Percentiles rank a stretch among this genome's conserved stretches.
Evolutionary conservation across 1,140 invertebrate species (phyloP).

Genomic region (Neomicropteryx cornuta): DNA sequence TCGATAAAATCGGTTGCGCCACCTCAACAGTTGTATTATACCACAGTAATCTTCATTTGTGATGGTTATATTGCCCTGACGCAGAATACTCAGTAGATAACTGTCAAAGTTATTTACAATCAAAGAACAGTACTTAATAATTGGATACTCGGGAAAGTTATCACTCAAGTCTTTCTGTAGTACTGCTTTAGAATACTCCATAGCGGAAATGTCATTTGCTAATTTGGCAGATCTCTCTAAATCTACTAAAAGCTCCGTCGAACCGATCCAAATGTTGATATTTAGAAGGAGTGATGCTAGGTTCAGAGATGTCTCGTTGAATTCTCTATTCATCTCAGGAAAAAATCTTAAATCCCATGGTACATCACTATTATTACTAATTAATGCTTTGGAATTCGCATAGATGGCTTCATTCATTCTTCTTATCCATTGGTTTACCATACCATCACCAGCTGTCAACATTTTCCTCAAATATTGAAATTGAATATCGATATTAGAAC

Average conservation of each 20-base stretch:
- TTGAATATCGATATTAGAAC: too few species aligned
- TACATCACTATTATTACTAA: constrained; percentile 5
- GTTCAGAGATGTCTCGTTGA: too few species aligned
- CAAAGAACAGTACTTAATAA: constrained; percentile 33
- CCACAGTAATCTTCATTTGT: constrained; percentile 19
- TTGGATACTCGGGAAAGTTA: constrained; percentile 36
- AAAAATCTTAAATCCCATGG: constrained; percentile 12
- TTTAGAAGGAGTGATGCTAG: too few species aligned
- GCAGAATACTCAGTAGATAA: constrained; percentile 24
- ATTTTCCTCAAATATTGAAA: too few species aligned
- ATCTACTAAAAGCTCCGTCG: too few species aligned
- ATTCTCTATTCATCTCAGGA: constrained; percentile 9
- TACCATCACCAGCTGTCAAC: too few species aligned
- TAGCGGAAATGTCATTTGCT: constrained; percentile 19
- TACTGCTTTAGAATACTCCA: constrained; percentile 31
- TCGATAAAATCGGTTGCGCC: constrained; percentile 35
- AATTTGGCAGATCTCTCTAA: too few species aligned
- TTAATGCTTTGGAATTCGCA: too few species aligned
- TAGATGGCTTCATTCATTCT: too few species aligned
- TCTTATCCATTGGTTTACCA: too few species aligned
- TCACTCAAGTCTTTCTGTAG: constrained; percentile 24
- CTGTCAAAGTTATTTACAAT: constrained; percentile 29
- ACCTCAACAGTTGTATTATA: constrained; percentile 29
- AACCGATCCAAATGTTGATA: too few species aligned
- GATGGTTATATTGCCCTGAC: constrained; percentile 14